Evolutionary conservation across 2,113 vertebrate genomes (phyloP), one percentile per base, ranked within the genome.

Genomic region (Tupaia tana): DNA sequence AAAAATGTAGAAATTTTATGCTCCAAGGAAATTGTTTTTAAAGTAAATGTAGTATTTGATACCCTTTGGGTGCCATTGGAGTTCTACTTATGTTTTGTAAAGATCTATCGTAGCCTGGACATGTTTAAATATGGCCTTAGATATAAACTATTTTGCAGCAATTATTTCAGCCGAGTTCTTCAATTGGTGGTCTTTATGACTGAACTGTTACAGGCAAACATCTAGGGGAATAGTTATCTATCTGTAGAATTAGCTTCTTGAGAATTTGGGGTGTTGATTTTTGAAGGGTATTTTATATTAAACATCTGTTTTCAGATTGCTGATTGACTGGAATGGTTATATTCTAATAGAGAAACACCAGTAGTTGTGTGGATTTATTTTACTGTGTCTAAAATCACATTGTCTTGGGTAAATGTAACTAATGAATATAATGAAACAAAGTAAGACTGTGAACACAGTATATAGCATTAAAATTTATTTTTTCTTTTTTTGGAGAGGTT

Each of bases 101-200:
- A 88, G 31, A 61, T 90, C 54, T 84, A 1, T 81, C 10, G n/a
- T 93, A 79, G 4, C 56, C 43, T 67, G 24, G 22, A 88, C 91
- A 61, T 95, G 20, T 90, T 96, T 88, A 96, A n/a, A 54, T 67
- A 89, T 89, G 29, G 31, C 25, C 31, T 95, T 93, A 79, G 25
- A 63, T 79, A 89, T 69, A 90, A 95, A 87, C n/a, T 90, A 1
- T 80, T 86, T 87, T 22, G 31, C 27, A 92, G 27, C 34, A 93
- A 4, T 87, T 88, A 75, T 31, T 88, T 31, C 52, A 90, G 74
- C 29, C 93, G 12, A 87, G 34, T 94, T 19, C 64, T 94, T 96
- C 19, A 90, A 13, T 67, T 94, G 89, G 54, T 88, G 18, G 61
- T 88, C 29, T 85, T 92, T 82, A 63, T 94, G 56, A 90, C 31